phyloP scores from a whole-genome alignment of 2,797 vertebrate genomes.

The Sebastolobus altivelis region DNA sequence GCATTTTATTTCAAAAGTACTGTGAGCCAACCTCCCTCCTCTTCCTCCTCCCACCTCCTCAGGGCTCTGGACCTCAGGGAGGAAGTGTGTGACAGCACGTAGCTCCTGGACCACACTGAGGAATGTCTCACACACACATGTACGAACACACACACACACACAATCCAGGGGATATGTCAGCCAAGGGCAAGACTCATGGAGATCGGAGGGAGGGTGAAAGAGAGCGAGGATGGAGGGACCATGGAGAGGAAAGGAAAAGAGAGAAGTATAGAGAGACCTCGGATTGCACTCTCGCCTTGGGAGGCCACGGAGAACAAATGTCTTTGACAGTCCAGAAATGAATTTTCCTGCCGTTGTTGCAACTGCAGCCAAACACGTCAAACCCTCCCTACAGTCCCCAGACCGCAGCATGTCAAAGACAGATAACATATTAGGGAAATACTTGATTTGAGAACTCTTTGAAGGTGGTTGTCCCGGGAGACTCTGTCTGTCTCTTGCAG shows the following conservation, averaged over 20 bases:
- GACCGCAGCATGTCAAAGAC: constrained; percentile 62
- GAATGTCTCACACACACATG: constrained; percentile 68
- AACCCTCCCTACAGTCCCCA: constrained; percentile 60
- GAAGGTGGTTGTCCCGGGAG: constrained; percentile 37
- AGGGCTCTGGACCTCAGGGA: constrained; percentile 56
- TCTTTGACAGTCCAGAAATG: constrained; percentile 77
- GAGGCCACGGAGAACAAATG: constrained; percentile 76
- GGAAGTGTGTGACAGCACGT: constrained; percentile 78
- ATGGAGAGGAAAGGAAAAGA: constrained; percentile 14
- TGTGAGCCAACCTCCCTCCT: constrained; percentile 1
- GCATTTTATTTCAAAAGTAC: constrained; percentile 34
- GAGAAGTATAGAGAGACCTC: constrained; percentile 45
- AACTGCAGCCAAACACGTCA: constrained; percentile 72
- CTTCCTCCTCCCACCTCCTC: constrained; percentile 15
- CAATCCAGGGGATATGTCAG: constrained; percentile 61
- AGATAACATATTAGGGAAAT: constrained; percentile 65
- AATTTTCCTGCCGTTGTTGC: constrained; percentile 77
- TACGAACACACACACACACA: constrained; percentile 18
- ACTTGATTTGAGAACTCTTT: constrained; percentile 56
- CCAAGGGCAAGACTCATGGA: constrained; percentile 63
- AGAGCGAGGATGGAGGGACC: constrained; percentile 35
- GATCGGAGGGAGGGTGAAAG: constrained; percentile 43
- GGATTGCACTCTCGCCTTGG: constrained; percentile 62
- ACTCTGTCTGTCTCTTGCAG: constrained; percentile 14
- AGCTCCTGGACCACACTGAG: constrained; percentile 76